Evolutionary conservation across 2,888 invertebrate species (phyloP), one percentile per base, ranked within the genome.

Genomic region (Melanostoma mellinum): DNA sequence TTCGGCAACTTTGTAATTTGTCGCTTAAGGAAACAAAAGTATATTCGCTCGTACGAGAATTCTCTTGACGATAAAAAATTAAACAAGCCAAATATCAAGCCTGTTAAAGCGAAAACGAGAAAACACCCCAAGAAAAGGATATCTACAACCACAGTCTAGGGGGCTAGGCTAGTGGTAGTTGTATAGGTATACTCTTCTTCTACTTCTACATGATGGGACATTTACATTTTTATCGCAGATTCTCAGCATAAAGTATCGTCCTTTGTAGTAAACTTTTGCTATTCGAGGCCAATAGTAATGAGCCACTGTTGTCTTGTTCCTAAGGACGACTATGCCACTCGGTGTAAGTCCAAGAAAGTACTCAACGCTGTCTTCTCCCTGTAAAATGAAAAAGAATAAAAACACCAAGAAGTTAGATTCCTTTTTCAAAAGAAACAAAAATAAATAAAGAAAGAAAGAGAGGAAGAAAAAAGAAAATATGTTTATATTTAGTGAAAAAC

Each of bases 241-340:
- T 89, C 97, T 94, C 77, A 98, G 93, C 97, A 98, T 98, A 92
- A 99, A 98, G 92, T 97, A 98, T 90, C 97, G 95, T 88, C 97
- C 97, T 93, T 98, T 98, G 93, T 97, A 97, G 92, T 97, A 97
- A 89, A 98, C 96, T 93, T 98, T 98, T 88, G 97, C 96, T 90
- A 99, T 98, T 89, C 98, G 94, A 86, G 98, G 98, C 98, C 99
- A 99, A 93, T 97, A 98, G 93, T 99, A 98, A 93, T 97, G 98
- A 87, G 98, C 98, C 85, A 98, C 98, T 91, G 98, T 98, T 90
- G 96, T 96, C 93, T 98, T 98, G 92, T 98, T 98, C 88, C 98
- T 94, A 88, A 98, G 93, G 80, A 99, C 96, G 90, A 98, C 96
- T 90, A 99, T 96, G 85, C 98, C 98, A 91, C 97, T 97, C 76